Conservation (phyloP, 2,888 invertebrate species). For the Argyra leucocephala region DNA sequence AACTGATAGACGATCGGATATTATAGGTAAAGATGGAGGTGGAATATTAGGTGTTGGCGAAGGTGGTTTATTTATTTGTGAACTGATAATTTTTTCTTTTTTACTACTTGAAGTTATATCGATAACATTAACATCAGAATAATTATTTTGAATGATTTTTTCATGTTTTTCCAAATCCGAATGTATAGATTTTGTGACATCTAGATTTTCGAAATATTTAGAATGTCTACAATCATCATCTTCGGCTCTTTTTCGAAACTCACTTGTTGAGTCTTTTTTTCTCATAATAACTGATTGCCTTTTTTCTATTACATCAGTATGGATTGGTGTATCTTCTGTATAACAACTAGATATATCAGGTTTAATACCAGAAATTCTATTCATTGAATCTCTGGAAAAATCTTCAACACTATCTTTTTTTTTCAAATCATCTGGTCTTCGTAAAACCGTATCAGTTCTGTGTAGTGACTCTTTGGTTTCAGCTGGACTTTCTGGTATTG, state of each 20-base stretch:
- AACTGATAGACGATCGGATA: conserved; percentile 32
- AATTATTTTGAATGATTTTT: conserved; percentile 14
- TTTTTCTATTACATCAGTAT: conserved; percentile 35
- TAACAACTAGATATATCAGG: conserved; percentile 13
- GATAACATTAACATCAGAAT: too few relatives aligned
- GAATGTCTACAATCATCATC: conserved; percentile 40
- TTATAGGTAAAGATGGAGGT: conserved; percentile 20
- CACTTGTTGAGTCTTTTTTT: conserved; percentile 29
- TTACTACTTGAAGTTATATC: conserved; percentile 16
- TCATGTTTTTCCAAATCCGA: conserved; percentile 32
- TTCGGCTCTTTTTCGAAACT: conserved; percentile 34
- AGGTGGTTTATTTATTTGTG: conserved; percentile 28
- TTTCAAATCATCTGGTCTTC: conserved; percentile 29
- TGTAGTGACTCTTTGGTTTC: conserved; percentile 29
- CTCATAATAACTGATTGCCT: conserved; percentile 31
- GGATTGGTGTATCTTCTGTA: conserved; percentile 15
- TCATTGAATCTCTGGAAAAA: conserved; percentile 10
- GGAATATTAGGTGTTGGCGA: conserved; percentile 24
- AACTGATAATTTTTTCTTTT: conserved; percentile 20
- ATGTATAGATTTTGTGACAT: conserved; percentile 30
- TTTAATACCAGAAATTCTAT: conserved; percentile 12
- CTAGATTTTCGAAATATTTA: conserved; percentile 40
- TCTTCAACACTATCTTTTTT: conserved; percentile 8
- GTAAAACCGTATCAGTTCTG: conserved; percentile 37
- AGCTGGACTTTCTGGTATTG: conserved; percentile 27